Conservation (phyloP, 1,140 invertebrate genomes). For the Pogonognathellus flavescens region DNA sequence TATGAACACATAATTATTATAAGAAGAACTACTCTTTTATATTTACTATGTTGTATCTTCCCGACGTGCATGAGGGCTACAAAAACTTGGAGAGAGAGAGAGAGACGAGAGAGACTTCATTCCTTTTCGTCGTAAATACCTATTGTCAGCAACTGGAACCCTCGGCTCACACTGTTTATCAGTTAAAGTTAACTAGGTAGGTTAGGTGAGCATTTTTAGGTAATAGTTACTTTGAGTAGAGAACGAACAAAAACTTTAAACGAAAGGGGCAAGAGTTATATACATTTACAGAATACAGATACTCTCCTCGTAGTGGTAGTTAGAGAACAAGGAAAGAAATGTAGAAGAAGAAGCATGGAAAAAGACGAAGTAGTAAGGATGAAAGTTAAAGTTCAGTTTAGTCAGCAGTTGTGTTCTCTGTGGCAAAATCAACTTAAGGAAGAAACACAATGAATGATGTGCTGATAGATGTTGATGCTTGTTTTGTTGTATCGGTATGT, state of each 20-base stretch:
- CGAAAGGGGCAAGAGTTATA: too few species aligned
- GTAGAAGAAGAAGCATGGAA: background rate
- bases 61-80: background rate
- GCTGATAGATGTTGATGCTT: conserved; percentile 39
- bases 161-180: conserved; percentile 20
- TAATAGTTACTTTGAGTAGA: too few species aligned
- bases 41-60: background rate
- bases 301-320: conserved; percentile 7
- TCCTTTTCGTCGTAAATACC: conserved; percentile 27
- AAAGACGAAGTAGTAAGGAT: background rate
- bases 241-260: too few species aligned
- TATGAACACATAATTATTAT: background rate
- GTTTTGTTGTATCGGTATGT: conserved; percentile 45
- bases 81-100: conserved; percentile 45
- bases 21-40: background rate
- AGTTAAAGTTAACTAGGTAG: conserved; percentile 43
- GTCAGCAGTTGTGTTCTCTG: background rate
- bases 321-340: background rate
- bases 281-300: background rate
- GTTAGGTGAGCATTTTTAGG: conserved; percentile 9
- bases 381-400: background rate
- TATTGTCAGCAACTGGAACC: conserved; percentile 46
- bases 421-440: conserved; percentile 34
- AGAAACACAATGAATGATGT: conserved; percentile 43
- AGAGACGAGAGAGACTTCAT: conserved; percentile 40